Base-by-base conservation (phyloP, 2,888 invertebrate genomes). In the Melinaea menophilus region DNA sequence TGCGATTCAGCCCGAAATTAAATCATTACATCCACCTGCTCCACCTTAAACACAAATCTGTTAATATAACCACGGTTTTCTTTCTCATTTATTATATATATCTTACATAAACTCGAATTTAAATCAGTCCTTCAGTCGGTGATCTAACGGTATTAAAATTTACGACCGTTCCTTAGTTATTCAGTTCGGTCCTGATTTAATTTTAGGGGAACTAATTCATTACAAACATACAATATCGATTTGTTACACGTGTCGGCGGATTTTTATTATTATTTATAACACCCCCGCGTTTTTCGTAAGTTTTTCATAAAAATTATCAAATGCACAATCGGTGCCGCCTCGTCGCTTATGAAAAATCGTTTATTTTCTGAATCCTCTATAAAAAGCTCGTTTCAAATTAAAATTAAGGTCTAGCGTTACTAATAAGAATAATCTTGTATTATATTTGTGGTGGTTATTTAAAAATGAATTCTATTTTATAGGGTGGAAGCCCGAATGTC, bases 351-450 rank as follows among this genome's bases (percentile, higher is more conserved):
- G 88, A 90, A 90, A 89, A 87, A 90, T 88, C 79, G 88, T 83
- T 88, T 80, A 85, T 87, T 81, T 80, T 79, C 81, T 76, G 83
- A 86, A 79, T 83, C 79, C 80, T 85, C 88, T 88, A 88, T 88
- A 90, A 90, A 90, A 90, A 90, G 83, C 86, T 88, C 84, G 88
- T 89, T 88, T 80, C 78, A 87, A 90, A 90, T 90, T 90, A 90
- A 90, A 90, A 90, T 89, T 89, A 88, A 90, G 88, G 87, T 87
- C 87, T 89, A 86, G 82, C 84, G 78, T 82, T 79, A 79, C 84
- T 77, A 78, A 82, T 79, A 80, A 79, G 81, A 78, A 84, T 69
- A 75, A 79, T 79, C 77, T 77, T 76, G 75, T 78, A 81, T 81
- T 79, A 82, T 74, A 72, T 71, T 64, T 54, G 5, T 5, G 3